A percentile compares a stretch with the other conserved stretches of the same genome.
These are phyloP conservation scores for Maniola jurtina DNA, from an alignment of 1,140 invertebrate species.

Conservation along the genomic window DNA sequence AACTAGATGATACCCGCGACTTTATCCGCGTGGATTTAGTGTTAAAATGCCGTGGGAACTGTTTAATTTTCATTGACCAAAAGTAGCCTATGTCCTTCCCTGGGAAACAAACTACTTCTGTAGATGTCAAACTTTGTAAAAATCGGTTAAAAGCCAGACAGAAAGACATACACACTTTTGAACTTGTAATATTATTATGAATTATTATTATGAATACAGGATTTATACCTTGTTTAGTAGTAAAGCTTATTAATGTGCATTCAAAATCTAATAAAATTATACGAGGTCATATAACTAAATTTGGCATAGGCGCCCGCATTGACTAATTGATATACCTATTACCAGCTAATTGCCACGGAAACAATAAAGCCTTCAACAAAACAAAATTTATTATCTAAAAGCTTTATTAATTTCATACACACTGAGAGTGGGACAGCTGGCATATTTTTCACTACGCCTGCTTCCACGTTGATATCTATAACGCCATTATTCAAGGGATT, in stretches of 20 bases:
- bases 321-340: slow-evolving; percentile 7
- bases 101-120: too few species aligned
- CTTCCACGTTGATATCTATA: slow-evolving; percentile 71
- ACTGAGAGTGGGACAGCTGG: slow-evolving; percentile 48
- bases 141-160: too few species aligned
- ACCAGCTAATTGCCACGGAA: slow-evolving; percentile 21
- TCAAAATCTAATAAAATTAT: slow-evolving; percentile 1
- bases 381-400: slow-evolving; percentile 28
- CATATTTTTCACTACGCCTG: slow-evolving; percentile 70
- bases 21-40: too few species aligned
- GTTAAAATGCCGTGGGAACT: too few species aligned
- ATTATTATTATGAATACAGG: too few species aligned
- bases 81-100: too few species aligned
- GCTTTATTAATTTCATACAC: slow-evolving; percentile 31
- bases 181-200: not conserved
- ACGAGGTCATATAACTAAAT: not conserved
- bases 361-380: slow-evolving; percentile 26
- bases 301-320: slow-evolving; percentile 7
- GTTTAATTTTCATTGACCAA: too few species aligned
- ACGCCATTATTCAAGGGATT: slow-evolving; percentile 75
- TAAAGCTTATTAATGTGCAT: not conserved
- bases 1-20: too few species aligned
- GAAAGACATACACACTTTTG: too few species aligned
- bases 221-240: too few species aligned
- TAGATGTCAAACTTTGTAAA: too few species aligned